A percentile compares a stretch with the other conserved stretches of the same genome.
phyloP scores from a whole-genome alignment of 2,888 invertebrate genomes.

The Venusia cambrica region DNA sequence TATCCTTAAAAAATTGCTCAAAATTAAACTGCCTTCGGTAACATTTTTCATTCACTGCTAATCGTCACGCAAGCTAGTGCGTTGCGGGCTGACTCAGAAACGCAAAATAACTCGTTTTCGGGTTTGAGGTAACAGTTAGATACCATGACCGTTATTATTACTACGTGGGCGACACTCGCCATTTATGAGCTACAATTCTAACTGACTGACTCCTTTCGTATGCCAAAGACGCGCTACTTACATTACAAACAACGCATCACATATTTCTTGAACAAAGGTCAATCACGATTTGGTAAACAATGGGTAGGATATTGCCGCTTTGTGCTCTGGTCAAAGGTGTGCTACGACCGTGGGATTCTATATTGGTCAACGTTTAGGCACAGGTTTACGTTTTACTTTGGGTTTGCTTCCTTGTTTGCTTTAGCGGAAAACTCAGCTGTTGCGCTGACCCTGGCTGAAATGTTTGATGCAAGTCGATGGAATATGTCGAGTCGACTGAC shows the following conservation, averaged over 20 bases:
- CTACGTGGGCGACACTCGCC: slow-evolving; percentile 57
- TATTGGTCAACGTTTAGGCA: slow-evolving; percentile 20
- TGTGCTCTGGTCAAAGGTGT: slow-evolving; percentile 32
- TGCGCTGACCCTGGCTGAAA: slow-evolving; percentile 29
- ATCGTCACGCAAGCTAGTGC: slow-evolving; percentile 33
- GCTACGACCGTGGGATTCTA: slow-evolving; percentile 36
- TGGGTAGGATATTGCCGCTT: slow-evolving; percentile 23
- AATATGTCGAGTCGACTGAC: slow-evolving; percentile 20
- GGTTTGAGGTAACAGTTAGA: slow-evolving; percentile 63
- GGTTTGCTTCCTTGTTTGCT: slow-evolving; percentile 4
- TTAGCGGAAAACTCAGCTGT: slow-evolving; percentile 21
- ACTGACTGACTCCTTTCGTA: slow-evolving; percentile 39
- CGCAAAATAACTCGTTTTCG: slow-evolving; percentile 67
- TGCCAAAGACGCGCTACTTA: slow-evolving; percentile 35
- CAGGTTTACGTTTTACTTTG: slow-evolving; percentile 1
- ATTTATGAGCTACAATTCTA: slow-evolving; percentile 41
- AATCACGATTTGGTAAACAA: slow-evolving; percentile 41
- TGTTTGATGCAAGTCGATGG: slow-evolving; percentile 30
- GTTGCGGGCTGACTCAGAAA: slow-evolving; percentile 50
- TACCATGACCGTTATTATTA: slow-evolving; percentile 66
- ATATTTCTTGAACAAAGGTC: slow-evolving; percentile 48
- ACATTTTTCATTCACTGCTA: slow-evolving; percentile 33
- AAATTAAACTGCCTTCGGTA: too few relatives aligned
- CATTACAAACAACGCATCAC: slow-evolving; percentile 32
- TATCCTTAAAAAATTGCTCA: too few relatives aligned